phyloP scores from a whole-genome alignment of 2,113 vertebrate species.

The Hippoglossus stenolepis region DNA sequence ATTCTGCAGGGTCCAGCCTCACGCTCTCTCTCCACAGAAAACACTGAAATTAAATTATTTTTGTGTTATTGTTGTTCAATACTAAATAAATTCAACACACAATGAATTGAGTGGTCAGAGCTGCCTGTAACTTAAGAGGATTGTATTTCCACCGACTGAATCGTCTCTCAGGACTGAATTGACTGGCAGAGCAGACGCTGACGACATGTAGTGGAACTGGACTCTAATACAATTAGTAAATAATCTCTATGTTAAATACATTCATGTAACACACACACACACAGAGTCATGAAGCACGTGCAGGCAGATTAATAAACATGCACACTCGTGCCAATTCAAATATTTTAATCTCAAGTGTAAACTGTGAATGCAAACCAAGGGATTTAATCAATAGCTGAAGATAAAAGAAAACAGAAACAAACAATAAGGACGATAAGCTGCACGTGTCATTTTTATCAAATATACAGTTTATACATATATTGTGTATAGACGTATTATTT shows the following conservation, averaged over 20 bases:
- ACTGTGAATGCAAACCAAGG: conserved; percentile 7
- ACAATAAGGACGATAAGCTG: no score
- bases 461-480: no score
- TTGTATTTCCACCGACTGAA: conserved; percentile 49
- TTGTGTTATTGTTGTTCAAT: conserved; percentile 43
- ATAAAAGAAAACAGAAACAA: not conserved
- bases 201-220: not conserved
- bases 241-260: not conserved
- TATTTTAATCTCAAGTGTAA: conserved; percentile 27
- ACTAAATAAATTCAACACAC: conserved; percentile 55
- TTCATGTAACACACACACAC: not conserved
- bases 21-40: conserved; percentile 20
- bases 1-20: not conserved
- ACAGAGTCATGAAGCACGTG: not conserved
- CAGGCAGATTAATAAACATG: conserved; percentile 1
- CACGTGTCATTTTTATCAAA: no score
- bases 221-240: no score
- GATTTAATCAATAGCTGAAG: conserved; percentile 17
- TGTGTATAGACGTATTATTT: no score
- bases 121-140: conserved; percentile 31
- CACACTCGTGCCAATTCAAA: not conserved
- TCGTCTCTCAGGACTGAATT: conserved; percentile 18
- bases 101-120: conserved; percentile 40
- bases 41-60: conserved; percentile 35
- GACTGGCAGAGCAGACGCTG: conserved; percentile 5